Base-by-base conservation (phyloP, 2,113 vertebrate species). In the Trochalopteron elliotii region DNA sequence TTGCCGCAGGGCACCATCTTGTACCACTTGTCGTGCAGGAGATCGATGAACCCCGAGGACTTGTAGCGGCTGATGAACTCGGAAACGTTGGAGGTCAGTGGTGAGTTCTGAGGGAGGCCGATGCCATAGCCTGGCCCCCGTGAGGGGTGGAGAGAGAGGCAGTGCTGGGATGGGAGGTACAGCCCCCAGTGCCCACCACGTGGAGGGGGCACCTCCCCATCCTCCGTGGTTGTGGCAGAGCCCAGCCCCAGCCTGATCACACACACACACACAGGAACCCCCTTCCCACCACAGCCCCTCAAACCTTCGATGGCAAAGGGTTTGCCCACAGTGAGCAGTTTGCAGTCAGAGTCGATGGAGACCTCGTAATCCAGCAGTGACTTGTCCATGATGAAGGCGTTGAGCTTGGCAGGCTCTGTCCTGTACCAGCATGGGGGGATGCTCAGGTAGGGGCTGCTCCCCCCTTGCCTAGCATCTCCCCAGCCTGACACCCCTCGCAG, bases 11-110 rank as follows among this genome's bases (percentile, higher is more conserved):
- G 99, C 76, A 99, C 98, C 98, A 99, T 99, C 97, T 98, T 99
- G 98, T 99, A 99, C 99, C 99, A 99, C 96, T 99, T 99, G 98
- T 99, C 99, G 1, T 99, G 99, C 67, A 99, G 97, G 86, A 99
- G 97, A 95, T 99, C 99, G 60, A 99, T 99, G 98, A 98, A 99
- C 2, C 99, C 99, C 0, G 99, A 98, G 0, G 99, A 99, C 72
- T 99, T 99, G 97, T 99, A 99, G 86, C 98, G 98, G 91, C 99
- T 99, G 98, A 99, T 99, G 97, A 99, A 98, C 95, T 99, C 98
- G 0, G 99, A 99, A 89, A 99, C 83, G 96, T 98, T 99, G 94
- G 98, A 99, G 42, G 98, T 98, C 84, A 99, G 98, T 1, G 98
- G 98, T 0, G 99, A 99, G 97, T 99, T 99, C 97, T 98, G 98